These are phyloP conservation scores for Ondatra zibethicus DNA, from an alignment of 2,113 vertebrate genomes.

Conservation along the genomic window DNA sequence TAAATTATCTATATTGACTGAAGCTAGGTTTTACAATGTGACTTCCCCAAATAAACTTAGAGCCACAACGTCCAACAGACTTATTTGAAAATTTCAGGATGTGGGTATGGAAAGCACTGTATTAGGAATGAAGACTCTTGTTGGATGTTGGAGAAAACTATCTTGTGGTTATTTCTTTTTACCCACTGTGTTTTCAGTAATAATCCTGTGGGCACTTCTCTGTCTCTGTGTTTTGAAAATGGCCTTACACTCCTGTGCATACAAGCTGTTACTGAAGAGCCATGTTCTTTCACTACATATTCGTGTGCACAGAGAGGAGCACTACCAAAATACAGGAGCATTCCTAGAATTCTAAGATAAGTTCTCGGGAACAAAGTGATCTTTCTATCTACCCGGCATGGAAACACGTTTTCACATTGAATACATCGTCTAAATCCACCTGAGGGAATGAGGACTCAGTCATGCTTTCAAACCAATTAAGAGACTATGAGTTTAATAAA, in stretches of 20 bases:
- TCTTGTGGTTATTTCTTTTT: neutral
- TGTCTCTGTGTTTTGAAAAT: neutral
- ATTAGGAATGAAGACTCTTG: neutral
- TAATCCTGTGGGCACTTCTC: neutral
- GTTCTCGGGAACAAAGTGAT: neutral
- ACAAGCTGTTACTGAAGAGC: neutral
- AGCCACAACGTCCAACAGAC: neutral
- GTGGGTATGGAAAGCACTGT: neutral
- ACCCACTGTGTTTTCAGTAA: neutral
- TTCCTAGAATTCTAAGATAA: slow-evolving; percentile 50
- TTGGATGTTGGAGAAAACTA: neutral
- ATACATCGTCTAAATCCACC: neutral
- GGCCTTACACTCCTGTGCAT: neutral
- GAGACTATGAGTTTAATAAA: slow-evolving; percentile 76
- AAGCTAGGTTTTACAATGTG: neutral
- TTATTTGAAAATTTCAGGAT: slow-evolving; percentile 11
- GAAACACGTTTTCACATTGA: slow-evolving; percentile 32
- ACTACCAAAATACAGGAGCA: neutral
- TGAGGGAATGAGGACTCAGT: slow-evolving; percentile 60
- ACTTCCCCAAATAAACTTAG: neutral
- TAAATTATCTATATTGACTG: neutral
- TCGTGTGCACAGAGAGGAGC: neutral
- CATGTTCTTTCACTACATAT: neutral
- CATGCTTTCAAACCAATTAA: slow-evolving; percentile 79
- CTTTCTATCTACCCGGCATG: neutral